These are phyloP conservation scores for Pasiphila rectangulata DNA, from an alignment of 2,888 invertebrate genomes.

Conservation along the genomic window DNA sequence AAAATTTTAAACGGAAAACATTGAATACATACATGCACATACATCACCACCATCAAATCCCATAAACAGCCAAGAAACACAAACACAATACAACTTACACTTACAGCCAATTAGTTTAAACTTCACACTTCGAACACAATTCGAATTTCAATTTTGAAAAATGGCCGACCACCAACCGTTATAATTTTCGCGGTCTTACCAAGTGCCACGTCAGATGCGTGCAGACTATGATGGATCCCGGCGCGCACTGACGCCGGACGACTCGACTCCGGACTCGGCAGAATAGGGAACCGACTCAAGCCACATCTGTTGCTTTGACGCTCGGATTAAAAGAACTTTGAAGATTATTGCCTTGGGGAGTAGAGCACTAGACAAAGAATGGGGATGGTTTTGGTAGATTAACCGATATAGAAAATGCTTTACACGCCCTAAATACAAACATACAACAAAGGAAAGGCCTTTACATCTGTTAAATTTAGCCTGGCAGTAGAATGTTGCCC, in stretches of 20 bases:
- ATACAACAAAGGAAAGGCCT: too few species aligned
- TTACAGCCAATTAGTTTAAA: slow-evolving; percentile 1
- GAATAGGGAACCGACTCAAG: slow-evolving; percentile 24
- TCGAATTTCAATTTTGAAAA: slow-evolving; percentile 10
- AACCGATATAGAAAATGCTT: too few species aligned
- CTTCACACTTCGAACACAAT: slow-evolving; percentile 7
- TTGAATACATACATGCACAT: background rate
- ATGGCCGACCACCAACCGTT: slow-evolving; percentile 10
- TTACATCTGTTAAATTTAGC: too few species aligned
- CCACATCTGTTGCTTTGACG: slow-evolving; percentile 48
- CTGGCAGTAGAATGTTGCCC: too few species aligned
- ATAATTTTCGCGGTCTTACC: slow-evolving; percentile 42
- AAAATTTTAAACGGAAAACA: too few species aligned
- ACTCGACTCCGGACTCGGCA: slow-evolving; percentile 26
- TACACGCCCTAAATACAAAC: too few species aligned
- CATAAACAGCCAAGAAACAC: slow-evolving; percentile 4
- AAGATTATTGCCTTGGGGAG: slow-evolving; percentile 21
- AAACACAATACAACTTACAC: background rate
- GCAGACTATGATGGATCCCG: slow-evolving; percentile 54
- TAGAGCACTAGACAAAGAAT: background rate
- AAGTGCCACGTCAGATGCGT: slow-evolving; percentile 40
- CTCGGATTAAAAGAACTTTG: slow-evolving; percentile 32
- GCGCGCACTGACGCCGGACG: slow-evolving; percentile 53
- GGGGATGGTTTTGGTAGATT: background rate
- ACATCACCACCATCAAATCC: slow-evolving; percentile 10